phyloP scores from a whole-genome alignment of 2,888 invertebrate genomes.

The Megaustenia siamemsis region DNA sequence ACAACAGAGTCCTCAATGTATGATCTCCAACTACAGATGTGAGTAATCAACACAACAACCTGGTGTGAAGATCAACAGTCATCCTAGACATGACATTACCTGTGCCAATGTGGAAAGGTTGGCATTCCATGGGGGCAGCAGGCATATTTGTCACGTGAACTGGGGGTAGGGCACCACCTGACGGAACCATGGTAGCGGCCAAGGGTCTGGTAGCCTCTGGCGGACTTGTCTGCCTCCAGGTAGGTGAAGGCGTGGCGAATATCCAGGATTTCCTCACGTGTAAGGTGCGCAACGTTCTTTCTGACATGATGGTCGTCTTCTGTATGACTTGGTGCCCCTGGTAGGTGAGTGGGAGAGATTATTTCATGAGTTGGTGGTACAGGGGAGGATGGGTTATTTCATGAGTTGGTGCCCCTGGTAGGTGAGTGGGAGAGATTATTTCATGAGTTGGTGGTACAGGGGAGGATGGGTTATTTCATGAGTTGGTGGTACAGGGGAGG shows the following conservation, averaged over 20 bases:
- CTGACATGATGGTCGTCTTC: slow-evolving; percentile 16
- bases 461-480: too few species aligned
- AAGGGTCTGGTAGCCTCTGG: slow-evolving; percentile 54
- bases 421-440: too few species aligned
- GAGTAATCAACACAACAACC: too few species aligned
- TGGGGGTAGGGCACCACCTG: slow-evolving; percentile 58
- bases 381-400: too few species aligned
- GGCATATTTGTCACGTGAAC: slow-evolving; percentile 56
- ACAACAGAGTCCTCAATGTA: too few species aligned
- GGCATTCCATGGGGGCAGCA: slow-evolving; percentile 62
- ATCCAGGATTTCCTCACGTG: slow-evolving; percentile 52
- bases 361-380: too few species aligned
- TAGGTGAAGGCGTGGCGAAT: slow-evolving; percentile 55
- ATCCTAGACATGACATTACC: slow-evolving; percentile 21
- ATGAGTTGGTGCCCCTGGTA: too few species aligned
- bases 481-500: too few species aligned
- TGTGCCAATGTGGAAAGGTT: slow-evolving; percentile 62
- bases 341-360: too few species aligned
- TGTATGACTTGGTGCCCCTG: background rate
- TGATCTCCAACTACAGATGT: too few species aligned
- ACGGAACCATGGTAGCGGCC: slow-evolving; percentile 60
- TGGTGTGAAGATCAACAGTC: slow-evolving; percentile 43
- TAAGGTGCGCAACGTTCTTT: slow-evolving; percentile 53
- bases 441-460: too few species aligned
- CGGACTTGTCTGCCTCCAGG: slow-evolving; percentile 52